Evolutionary conservation across 2,888 invertebrate genomes (phyloP), one percentile per base, ranked within the genome.

Genomic region (Protonemura montana): DNA sequence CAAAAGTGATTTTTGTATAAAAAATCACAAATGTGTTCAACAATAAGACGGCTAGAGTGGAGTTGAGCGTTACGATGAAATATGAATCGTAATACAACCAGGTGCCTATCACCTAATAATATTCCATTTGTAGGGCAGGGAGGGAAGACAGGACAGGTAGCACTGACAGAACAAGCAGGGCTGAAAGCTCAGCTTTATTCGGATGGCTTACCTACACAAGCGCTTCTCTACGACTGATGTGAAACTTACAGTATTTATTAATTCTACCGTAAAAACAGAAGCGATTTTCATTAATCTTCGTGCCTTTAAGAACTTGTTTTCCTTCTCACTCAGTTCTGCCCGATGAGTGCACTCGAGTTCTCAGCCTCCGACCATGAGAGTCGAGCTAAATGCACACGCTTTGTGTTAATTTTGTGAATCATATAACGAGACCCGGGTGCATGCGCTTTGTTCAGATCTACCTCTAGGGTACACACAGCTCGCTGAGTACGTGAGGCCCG

Each of bases 231-330:
- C 59, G 59, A 59, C 6, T 59, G 21, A 59, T 10, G 59, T 59
- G 59, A 59, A 59, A 10, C 21, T 59, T 59, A 59, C 21, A 59
- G 59, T 21, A 59, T 59, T 59, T 59, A 59, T 59, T 59, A 59
- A 59, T 59, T 59, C 59, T 59, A 59, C 59, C 59, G 59, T 59
- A 59, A 59, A 59, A 59, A 59, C 59, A 21, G 59, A 21, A 59
- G 21, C 13, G 59, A 59, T 59, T 59, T 59, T 59, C 59, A 59
- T 59, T 59, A 59, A 59, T 59, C 59, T 59, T 59, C 21, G 59
- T 59, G 59, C 59, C 59, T 59, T 59, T 59, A 59, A 59, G 59
- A 59, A 59, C 21, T 59, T 59, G 59, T 59, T 59, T 59, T 59
- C 59, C 59, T 59, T 59, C 59, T 13, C 21, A 2, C 16, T 59